Evolutionary conservation across 2,797 vertebrate genomes (phyloP), one percentile per base, ranked within the genome.

Genomic region (Arrhamphus sclerolepis): DNA sequence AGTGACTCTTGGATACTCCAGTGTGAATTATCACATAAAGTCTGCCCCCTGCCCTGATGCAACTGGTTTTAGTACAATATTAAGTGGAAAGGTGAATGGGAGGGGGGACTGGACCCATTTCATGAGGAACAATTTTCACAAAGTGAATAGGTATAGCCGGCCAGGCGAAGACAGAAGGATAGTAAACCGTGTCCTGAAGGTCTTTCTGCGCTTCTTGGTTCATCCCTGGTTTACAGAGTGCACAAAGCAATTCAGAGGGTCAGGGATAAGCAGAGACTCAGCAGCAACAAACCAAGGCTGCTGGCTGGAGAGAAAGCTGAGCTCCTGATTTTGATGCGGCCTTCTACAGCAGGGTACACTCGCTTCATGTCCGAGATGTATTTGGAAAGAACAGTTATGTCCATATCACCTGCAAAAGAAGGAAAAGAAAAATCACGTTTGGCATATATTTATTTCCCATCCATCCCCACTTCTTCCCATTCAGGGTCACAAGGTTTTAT

Each of bases 281-380:
- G 47, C 24, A 92, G 68, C 29, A 84, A 20, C 52, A 80, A 39
- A 38, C 46, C 19, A 11, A 77, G 26, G 58, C 69, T 69, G 56
- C 39, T 31, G 26, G 51, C 22, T 22, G 40, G 11, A 40, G 70
- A 51, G 2, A 0, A 18, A 1, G 75, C 76, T 0, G 78, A 83
- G 72, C 63, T 93, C 38, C 88, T 91, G 89, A 97, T 92, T 24
- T 46, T 92, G 66, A 97, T 93, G 50, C 95, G 92, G 0, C 95
- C 95, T 85, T 97, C 94, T 70, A 96, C 81, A 8, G 91, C 88
- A 42, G 95, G 92, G 73, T 93, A 94, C 75, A 96, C 87, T 6
- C 71, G 87, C 86, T 91, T 87, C 92, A 93, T 94, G 68, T 92
- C 92, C 3, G 58, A 65, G 75, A 98, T 92, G 75, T 95, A 96